Evolutionary conservation across 2,797 vertebrate genomes (phyloP).

Genomic region (Cuniculus paca): DNA sequence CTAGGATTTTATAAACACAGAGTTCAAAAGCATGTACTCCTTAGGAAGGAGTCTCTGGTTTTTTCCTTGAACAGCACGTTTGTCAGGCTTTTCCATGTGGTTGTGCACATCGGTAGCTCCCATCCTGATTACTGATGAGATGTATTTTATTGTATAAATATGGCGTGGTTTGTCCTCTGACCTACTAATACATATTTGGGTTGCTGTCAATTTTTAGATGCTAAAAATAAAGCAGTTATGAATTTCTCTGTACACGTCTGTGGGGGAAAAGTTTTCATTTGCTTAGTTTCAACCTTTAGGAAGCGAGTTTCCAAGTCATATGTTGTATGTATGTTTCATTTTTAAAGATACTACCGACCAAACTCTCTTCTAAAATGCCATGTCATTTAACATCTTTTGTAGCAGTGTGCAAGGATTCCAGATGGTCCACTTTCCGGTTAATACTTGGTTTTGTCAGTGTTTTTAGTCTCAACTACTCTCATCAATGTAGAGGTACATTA

Average conservation of each 20-base stretch:
- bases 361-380: neutral
- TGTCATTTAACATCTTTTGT: neutral
- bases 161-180: neutral
- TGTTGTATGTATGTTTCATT: neutral
- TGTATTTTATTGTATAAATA: neutral
- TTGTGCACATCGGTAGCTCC: neutral
- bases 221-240: slow-evolving; percentile 10
- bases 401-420: neutral
- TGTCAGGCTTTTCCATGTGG: neutral
- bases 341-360: neutral
- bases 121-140: neutral
- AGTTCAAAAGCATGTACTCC: neutral
- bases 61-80: neutral
- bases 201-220: neutral
- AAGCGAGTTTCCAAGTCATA: neutral
- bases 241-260: neutral
- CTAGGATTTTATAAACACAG: neutral
- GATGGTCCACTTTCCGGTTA: neutral
- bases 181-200: neutral
- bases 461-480: neutral
- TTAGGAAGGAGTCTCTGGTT: neutral
- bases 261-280: neutral
- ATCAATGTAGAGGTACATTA: neutral
- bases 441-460: neutral
- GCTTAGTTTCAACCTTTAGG: neutral